Evolutionary conservation across 2,888 invertebrate genomes (phyloP), one percentile per base, ranked within the genome.

Genomic region (Epinotia demarniana): DNA sequence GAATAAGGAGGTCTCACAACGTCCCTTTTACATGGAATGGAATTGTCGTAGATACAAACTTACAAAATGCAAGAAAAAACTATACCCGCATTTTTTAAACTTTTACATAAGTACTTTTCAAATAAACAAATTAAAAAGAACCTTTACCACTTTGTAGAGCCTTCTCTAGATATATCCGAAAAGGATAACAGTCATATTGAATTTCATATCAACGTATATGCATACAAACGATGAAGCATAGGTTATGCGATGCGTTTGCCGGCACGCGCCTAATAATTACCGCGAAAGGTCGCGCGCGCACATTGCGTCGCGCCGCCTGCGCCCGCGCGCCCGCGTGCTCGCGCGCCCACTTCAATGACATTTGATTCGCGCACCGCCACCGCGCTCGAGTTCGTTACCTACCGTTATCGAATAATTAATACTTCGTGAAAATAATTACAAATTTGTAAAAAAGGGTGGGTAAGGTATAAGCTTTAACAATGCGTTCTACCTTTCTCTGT

Each of bases 241-340:
- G 58, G n/a, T 19, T 39, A 66, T 46, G 80, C 78, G 80, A 85
- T 81, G 82, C 81, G 80, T 81, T 80, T 72, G 80, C 79, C 77
- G 76, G 83, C 93, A 92, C 93, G 92, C 90, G 92, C 88, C 87
- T 86, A 84, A 88, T 89, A 93, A 93, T 93, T 93, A 90, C 88
- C 82, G 87, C 81, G 87, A 91, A 93, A 94, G 93, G 93, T 93
- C 93, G 92, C 91, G 86, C 84, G 90, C 87, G 89, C 93, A 94
- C 93, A 93, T 94, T 93, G 93, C 92, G 86, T 81, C 83, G 83
- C 79, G 81, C 76, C 78, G 75, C 80, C 77, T 81, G 81, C 80
- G 81, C 79, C 78, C 79, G 80, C 75, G 79, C 77, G 80, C 77
- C 76, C 75, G 79, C 79, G 23, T 23, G 23, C 2, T 2, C 49